phyloP scores from a whole-genome alignment of 2,888 invertebrate species.

The Drosophila ezoana region DNA sequence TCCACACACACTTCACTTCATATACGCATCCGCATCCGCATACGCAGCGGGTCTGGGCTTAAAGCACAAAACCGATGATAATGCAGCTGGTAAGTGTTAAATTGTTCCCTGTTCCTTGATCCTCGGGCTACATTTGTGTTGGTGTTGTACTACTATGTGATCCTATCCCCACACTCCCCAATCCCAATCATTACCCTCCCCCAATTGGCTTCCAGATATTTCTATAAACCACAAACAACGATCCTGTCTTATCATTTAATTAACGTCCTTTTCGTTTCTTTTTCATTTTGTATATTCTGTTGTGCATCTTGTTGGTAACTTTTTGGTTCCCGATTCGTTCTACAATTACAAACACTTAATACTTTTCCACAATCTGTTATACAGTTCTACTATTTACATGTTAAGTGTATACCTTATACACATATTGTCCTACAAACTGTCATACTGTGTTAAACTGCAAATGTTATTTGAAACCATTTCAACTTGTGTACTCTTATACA shows the following conservation, averaged over 20 bases:
- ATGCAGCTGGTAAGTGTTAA: slow-evolving; percentile 54
- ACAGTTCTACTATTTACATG: no score
- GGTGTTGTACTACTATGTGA: slow-evolving; percentile 26
- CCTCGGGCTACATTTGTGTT: slow-evolving; percentile 26
- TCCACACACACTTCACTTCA: slow-evolving; percentile 23
- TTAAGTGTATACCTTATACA: no score
- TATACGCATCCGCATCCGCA: slow-evolving; percentile 26
- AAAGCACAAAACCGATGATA: slow-evolving; percentile 75
- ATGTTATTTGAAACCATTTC: no score
- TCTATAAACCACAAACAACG: background rate
- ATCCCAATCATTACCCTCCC: background rate
- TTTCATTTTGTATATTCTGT: background rate
- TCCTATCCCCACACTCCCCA: background rate
- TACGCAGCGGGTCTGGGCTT: slow-evolving; percentile 82
- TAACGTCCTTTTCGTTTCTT: background rate
- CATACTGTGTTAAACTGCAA: background rate
- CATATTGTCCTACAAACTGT: background rate
- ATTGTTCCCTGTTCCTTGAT: slow-evolving; percentile 23
- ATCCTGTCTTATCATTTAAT: background rate
- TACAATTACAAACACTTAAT: no score
- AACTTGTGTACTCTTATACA: background rate
- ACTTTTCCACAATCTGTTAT: no score
- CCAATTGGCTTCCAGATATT: background rate
- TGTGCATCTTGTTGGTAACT: background rate
- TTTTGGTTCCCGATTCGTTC: slow-evolving; percentile 2